These are phyloP conservation scores for Sinonovacula constricta DNA, from an alignment of 1,140 invertebrate species.

Conservation along the genomic window DNA sequence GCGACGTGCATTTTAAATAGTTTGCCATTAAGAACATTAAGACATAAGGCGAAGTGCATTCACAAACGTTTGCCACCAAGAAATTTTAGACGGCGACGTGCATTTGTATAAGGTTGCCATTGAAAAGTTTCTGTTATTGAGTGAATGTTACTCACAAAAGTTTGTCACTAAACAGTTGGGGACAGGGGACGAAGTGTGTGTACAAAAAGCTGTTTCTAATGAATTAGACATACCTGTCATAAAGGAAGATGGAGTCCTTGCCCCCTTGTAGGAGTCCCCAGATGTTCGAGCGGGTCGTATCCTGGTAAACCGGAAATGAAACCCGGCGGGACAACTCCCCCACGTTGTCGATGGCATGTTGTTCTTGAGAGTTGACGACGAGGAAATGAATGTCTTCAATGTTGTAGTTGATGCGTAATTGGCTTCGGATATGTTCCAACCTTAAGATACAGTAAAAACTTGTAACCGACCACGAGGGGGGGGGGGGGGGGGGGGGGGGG, in stretches of 20 bases:
- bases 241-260: conserved; percentile 76
- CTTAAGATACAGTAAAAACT: too few relatives aligned
- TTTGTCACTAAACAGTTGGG: background rate
- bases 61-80: too few relatives aligned
- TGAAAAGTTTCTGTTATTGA: background rate
- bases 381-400: conserved; percentile 69
- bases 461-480: too few relatives aligned
- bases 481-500: too few relatives aligned
- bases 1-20: too few relatives aligned
- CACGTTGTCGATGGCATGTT: conserved; percentile 37
- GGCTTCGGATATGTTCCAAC: conserved; percentile 24
- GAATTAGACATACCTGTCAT: conserved; percentile 69
- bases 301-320: conserved; percentile 73
- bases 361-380: conserved; percentile 69
- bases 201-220: too few relatives aligned
- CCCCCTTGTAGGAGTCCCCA: conserved; percentile 68
- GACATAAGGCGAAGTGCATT: too few relatives aligned
- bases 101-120: too few relatives aligned
- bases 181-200: too few relatives aligned
- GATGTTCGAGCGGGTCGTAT: conserved; percentile 61
- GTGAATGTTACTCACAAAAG: background rate
- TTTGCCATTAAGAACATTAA: too few relatives aligned
- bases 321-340: conserved; percentile 55
- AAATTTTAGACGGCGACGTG: too few relatives aligned
- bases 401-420: conserved; percentile 24